Conservation (phyloP, 2,113 vertebrate genomes). For the Laterallus jamaicensis region DNA sequence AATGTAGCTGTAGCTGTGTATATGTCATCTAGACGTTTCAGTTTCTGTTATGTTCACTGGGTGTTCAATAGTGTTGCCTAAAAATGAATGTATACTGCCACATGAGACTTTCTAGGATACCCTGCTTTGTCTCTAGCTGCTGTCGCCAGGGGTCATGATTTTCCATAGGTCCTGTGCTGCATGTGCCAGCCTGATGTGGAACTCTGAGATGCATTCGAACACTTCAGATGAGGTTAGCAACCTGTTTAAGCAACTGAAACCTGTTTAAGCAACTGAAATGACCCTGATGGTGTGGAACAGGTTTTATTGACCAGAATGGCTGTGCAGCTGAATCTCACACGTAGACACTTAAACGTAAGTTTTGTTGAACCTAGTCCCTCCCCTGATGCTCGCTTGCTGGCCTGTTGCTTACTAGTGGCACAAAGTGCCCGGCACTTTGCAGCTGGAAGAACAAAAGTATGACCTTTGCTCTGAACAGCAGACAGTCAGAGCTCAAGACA, state of each 20-base stretch:
- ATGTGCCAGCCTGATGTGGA: not conserved
- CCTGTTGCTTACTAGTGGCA: not conserved
- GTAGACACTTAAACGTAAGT: not conserved
- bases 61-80: not conserved
- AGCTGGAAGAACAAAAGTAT: accelerated
- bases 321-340: not conserved
- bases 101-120: not conserved
- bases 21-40: not conserved
- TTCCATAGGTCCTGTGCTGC: not conserved
- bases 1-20: not conserved
- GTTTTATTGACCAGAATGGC: not conserved
- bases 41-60: not conserved
- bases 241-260: not conserved
- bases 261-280: not conserved
- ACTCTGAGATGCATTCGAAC: not conserved
- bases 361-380: not conserved
- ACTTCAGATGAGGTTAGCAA: not conserved
- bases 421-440: not conserved
- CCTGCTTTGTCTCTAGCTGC: not conserved
- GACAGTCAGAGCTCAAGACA: not conserved
- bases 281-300: not conserved
- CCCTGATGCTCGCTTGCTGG: not conserved
- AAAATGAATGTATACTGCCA: not conserved
- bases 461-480: not conserved
- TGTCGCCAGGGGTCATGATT: accelerated